Percentiles rank a stretch among this genome's conserved stretches.
These are phyloP conservation scores for Cepaea hortensis DNA, from an alignment of 2,888 invertebrate species.

Conservation along the genomic window DNA sequence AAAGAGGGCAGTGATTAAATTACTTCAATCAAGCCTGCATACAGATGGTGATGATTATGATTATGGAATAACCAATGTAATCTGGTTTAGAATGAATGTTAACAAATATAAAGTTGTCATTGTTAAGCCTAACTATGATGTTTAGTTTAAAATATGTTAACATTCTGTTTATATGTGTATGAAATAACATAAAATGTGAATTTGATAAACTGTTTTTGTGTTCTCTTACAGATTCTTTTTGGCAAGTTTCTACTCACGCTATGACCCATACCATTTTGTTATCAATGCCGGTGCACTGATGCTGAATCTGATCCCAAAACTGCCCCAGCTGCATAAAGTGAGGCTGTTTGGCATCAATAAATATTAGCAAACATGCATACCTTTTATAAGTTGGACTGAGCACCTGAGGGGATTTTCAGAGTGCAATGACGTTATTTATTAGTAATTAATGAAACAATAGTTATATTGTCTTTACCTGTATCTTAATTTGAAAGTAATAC, in stretches of 20 bases:
- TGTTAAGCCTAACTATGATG: too few relatives aligned
- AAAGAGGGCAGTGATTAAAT: too few relatives aligned
- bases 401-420: not conserved
- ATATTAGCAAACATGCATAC: slow-evolving; percentile 60
- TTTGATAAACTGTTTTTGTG: not conserved
- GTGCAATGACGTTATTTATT: too few relatives aligned
- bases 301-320: slow-evolving; percentile 71
- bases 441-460: too few relatives aligned
- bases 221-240: slow-evolving; percentile 74
- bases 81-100: too few relatives aligned
- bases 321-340: slow-evolving; percentile 75
- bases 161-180: not conserved
- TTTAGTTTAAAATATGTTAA: too few relatives aligned
- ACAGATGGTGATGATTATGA: too few relatives aligned
- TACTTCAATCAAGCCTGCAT: too few relatives aligned
- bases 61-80: too few relatives aligned
- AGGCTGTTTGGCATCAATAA: slow-evolving; percentile 76
- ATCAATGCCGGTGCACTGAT: slow-evolving; percentile 72
- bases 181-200: not conserved
- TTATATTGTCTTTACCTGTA: too few relatives aligned
- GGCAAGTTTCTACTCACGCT: slow-evolving; percentile 76
- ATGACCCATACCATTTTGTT: slow-evolving; percentile 73
- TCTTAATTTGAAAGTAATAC: too few relatives aligned
- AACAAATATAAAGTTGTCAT: too few relatives aligned
- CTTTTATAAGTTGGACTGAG: not conserved